These are phyloP conservation scores for Podilymbus podiceps DNA, from an alignment of 2,113 vertebrate species.

Conservation along the genomic window DNA sequence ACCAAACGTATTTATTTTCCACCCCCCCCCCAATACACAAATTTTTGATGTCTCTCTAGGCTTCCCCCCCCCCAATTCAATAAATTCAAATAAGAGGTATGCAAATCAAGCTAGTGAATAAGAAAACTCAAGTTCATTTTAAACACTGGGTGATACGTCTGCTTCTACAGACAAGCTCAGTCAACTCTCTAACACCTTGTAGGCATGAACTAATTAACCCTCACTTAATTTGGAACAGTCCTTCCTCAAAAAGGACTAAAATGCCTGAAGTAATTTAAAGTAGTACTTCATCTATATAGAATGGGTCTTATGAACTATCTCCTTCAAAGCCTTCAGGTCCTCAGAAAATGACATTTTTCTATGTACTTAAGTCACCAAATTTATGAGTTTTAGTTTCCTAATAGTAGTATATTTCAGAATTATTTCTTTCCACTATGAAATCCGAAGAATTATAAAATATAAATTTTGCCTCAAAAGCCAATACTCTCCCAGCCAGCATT, in stretches of 20 bases:
- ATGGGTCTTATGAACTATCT: neutral
- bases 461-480: neutral
- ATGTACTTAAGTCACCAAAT: neutral
- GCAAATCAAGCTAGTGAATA: neutral
- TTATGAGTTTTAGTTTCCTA: neutral
- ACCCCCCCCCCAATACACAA: neutral
- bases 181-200: conserved; percentile 36
- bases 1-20: neutral
- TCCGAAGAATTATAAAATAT: neutral
- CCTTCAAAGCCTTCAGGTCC: neutral
- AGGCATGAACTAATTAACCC: conserved; percentile 54
- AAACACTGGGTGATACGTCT: neutral
- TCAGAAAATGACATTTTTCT: neutral
- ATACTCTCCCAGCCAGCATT: neutral
- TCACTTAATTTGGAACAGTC: conserved; percentile 33
- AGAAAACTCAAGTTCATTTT: neutral
- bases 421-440: neutral
- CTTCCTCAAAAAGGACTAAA: conserved; percentile 18
- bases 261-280: conserved; percentile 28
- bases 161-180: conserved; percentile 50
- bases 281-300: neutral
- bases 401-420: neutral
- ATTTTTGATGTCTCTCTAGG: neutral
- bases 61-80: neutral
- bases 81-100: neutral